A percentile compares a stretch with the other conserved stretches of the same genome.
These are phyloP conservation scores for Pristionchus entomophagus DNA, from an alignment of 2,888 invertebrate genomes.

Conservation along the genomic window DNA sequence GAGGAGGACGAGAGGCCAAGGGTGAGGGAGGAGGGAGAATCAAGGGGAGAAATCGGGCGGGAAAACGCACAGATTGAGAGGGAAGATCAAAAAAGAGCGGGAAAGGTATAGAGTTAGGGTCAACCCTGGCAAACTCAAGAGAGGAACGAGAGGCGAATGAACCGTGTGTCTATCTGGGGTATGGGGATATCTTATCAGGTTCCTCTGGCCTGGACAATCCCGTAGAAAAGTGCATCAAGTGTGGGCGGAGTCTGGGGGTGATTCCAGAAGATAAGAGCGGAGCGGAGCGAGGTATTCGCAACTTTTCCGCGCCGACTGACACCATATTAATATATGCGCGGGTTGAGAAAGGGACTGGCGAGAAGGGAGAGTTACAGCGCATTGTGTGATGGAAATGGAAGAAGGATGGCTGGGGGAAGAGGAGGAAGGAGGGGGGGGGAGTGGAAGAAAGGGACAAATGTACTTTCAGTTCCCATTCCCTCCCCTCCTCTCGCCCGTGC, in stretches of 20 bases:
- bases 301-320: background rate
- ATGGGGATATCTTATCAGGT: background rate
- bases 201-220: background rate
- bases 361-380: background rate
- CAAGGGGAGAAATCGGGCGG: constrained; percentile 10
- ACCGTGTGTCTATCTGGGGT: background rate
- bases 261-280: background rate
- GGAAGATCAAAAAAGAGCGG: background rate
- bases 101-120: background rate
- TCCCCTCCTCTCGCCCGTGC: constrained; percentile 10
- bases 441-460: constrained; percentile 1
- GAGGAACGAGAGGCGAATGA: too few relatives aligned
- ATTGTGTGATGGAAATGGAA: constrained; percentile 21
- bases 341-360: constrained; percentile 6
- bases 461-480: constrained; percentile 32
- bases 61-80: background rate
- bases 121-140: too few relatives aligned
- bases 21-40: background rate
- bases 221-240: background rate
- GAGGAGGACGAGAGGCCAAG: background rate
- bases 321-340: background rate
- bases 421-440: background rate
- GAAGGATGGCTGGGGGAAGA: background rate
- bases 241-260: background rate
- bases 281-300: background rate